Evolutionary conservation across 2,888 invertebrate species (phyloP).

Genomic region (Marronus borbonicus): DNA sequence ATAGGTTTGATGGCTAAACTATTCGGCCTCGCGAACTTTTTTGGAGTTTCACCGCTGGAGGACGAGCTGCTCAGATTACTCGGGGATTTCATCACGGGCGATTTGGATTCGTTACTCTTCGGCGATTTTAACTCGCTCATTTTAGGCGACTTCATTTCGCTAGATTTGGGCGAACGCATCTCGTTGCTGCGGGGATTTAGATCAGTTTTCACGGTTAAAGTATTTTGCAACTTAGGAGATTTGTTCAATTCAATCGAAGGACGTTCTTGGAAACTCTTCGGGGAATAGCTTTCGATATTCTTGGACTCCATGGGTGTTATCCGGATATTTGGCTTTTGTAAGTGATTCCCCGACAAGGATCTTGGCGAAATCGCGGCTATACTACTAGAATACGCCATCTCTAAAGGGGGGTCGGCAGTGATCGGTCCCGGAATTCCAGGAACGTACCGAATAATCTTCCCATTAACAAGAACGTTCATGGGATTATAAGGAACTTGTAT

Average conservation of each 20-base stretch:
- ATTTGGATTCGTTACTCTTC: conserved; percentile 51
- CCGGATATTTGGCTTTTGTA: conserved; percentile 52
- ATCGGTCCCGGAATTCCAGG: conserved; percentile 90
- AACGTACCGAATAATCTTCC: conserved; percentile 87
- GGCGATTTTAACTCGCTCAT: conserved; percentile 53
- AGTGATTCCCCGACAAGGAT: conserved; percentile 26
- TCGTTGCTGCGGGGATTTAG: conserved; percentile 47
- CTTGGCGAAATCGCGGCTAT: conserved; percentile 47
- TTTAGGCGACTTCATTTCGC: conserved; percentile 52
- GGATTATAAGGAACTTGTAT: conserved; percentile 70
- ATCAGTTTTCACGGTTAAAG: conserved; percentile 58
- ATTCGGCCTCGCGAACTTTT: conserved; percentile 86
- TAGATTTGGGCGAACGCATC: conserved; percentile 40
- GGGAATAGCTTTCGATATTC: conserved; percentile 28
- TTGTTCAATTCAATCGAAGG: conserved; percentile 44
- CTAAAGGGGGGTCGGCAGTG: conserved; percentile 67
- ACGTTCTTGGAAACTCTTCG: conserved; percentile 47
- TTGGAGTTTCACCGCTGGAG: conserved; percentile 70
- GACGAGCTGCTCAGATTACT: conserved; percentile 22
- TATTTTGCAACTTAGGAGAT: conserved; percentile 55
- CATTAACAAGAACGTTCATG: conserved; percentile 74
- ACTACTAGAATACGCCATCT: conserved; percentile 58
- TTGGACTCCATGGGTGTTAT: conserved; percentile 50
- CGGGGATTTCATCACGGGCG: conserved; percentile 56
- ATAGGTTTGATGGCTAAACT: conserved; percentile 89